Base-by-base conservation (phyloP, 2,797 vertebrate genomes). In the Anguilla marmorata region DNA sequence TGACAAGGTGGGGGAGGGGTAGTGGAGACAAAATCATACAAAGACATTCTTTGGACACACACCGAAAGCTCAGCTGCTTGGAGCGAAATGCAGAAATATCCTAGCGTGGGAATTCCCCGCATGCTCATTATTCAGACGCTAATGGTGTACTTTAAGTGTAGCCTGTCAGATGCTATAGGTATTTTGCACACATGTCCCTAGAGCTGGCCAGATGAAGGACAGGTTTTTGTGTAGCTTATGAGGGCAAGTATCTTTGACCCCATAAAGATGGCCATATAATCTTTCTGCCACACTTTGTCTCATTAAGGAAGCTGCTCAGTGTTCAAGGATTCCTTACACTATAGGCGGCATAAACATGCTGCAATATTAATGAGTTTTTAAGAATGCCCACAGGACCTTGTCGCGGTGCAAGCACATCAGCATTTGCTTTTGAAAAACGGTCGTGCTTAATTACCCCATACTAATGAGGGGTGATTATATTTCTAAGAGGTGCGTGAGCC, bases 301-400 rank as follows among this genome's bases (percentile, higher is more conserved):
- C 76, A 7, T n/a, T 2, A 82, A n/a, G 45, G 24, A 48, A 50
- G 12, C 41, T 9, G 21, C 7, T 24, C 1, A 9, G 21, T n/a
- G 45, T 50, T 82, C 24, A 2, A 4, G 2, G 79, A 1, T 82
- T 14, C 41, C 21, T 27, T 48, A 41, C 50, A 80, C 69, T 52
- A 80, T 14, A 85, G 37, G 45, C 79, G 72, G 79, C n/a, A 63
- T 88, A 90, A 90, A 89, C 90, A 84, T 0, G 11, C 30, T 88
- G 12, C 87, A 87, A 88, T 84, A 91, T 90, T 24, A 86, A 85
- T 76, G 85, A 74, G 50, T 66, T 48, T 19, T 45, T 84, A 52
- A 88, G 27, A 83, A 90, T 84, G 12, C 89, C 86, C 88, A n/a
- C 14, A 84, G 88, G 88, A 56, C 6, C 9, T 6, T 58, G 33